Conservation (phyloP, 2,888 invertebrate genomes). For the Noctua comes region DNA sequence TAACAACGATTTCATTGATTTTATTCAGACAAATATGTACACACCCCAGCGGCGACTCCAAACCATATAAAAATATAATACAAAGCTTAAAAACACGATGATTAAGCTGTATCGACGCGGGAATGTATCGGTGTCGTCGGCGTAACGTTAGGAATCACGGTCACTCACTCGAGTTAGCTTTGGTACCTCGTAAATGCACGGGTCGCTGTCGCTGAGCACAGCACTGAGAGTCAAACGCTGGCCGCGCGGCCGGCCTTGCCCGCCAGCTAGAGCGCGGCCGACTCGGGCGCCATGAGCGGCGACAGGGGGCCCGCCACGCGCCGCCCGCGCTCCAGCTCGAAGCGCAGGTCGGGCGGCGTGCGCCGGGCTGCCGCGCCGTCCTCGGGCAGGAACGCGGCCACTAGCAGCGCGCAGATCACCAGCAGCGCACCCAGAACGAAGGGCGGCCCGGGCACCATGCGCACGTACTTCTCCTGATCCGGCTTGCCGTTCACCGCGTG, state of each 20-base stretch:
- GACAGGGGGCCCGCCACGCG: conserved; percentile 94
- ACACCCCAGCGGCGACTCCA: conserved; percentile 75
- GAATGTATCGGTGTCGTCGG: conserved; percentile 75
- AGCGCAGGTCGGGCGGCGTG: conserved; percentile 93
- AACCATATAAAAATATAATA: conserved; percentile 84
- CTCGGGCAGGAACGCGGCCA: conserved; percentile 96
- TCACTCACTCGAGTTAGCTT: conserved; percentile 75
- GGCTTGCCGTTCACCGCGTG: conserved; percentile 81
- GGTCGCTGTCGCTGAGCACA: conserved; percentile 71
- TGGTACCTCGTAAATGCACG: conserved; percentile 86
- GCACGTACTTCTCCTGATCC: conserved; percentile 89
- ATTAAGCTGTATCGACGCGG: conserved; percentile 78
- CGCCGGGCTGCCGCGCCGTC: conserved; percentile 83
- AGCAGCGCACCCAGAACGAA: conserved; percentile 99
- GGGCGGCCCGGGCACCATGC: conserved; percentile 98
- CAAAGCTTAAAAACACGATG: conserved; percentile 85
- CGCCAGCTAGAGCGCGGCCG: conserved; percentile 92
- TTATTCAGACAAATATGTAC: conserved; percentile 83
- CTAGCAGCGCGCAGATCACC: conserved; percentile 98
- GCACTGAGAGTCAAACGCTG: conserved; percentile 84
- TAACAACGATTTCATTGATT: conserved; percentile 77
- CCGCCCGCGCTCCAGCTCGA: conserved; percentile 95
- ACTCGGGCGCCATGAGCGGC: conserved; percentile 94
- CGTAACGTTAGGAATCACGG: conserved; percentile 76
- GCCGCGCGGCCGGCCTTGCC: conserved; percentile 84